Conservation (phyloP, 1,140 invertebrate species). For the Chionoecetes opilio region DNA sequence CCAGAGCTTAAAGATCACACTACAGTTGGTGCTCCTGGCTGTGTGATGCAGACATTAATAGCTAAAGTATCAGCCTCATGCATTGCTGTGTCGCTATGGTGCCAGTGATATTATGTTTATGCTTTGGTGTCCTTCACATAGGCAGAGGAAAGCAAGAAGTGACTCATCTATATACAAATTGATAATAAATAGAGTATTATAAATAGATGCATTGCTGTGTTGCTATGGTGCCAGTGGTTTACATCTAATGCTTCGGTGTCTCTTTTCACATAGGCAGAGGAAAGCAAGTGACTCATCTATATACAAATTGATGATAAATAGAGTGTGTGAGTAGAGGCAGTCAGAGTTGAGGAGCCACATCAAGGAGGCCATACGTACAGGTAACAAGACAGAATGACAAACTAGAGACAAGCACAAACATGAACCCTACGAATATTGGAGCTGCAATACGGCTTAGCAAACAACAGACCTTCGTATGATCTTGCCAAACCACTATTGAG, state of each 20-base stretch:
- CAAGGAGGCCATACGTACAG: neutral
- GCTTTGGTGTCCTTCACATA: neutral
- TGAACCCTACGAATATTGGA: neutral
- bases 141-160: neutral
- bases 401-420: neutral
- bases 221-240: neutral
- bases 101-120: neutral
- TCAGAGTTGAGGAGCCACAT: neutral
- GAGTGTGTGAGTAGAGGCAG: neutral
- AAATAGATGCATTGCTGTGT: neutral
- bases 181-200: neutral
- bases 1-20: neutral
- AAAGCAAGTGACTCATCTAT: neutral
- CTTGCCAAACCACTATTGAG: slow-evolving; percentile 69
- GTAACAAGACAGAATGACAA: neutral
- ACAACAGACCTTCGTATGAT: slow-evolving; percentile 66
- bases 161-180: neutral
- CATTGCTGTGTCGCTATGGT: neutral
- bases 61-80: neutral
- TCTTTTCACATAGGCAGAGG: neutral
- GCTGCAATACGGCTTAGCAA: slow-evolving; percentile 34
- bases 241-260: neutral
- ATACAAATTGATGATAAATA: neutral
- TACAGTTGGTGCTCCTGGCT: neutral
- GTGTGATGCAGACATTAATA: neutral